Conservation (phyloP, 2,113 vertebrate species). For the Oreochromis niloticus region DNA sequence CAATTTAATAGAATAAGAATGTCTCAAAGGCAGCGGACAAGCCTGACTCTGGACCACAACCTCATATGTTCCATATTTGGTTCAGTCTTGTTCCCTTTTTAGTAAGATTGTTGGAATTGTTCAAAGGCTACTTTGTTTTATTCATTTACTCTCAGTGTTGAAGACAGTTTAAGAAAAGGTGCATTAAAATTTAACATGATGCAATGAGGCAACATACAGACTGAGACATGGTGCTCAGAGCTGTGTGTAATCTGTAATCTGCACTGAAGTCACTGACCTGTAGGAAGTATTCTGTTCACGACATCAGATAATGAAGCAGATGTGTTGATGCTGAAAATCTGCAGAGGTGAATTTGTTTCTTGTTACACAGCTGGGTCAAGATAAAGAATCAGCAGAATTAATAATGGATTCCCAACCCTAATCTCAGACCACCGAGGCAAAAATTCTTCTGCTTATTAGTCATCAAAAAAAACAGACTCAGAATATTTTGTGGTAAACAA, state of each 20-base stretch:
- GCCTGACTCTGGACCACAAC: neutral
- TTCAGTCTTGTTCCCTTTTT: neutral
- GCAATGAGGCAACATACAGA: neutral
- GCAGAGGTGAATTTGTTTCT: neutral
- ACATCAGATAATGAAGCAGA: neutral
- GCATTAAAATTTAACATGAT: neutral
- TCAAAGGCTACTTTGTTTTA: neutral
- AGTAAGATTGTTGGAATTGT: neutral
- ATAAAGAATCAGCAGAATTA: neutral
- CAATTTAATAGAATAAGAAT: neutral
- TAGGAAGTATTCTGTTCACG: neutral
- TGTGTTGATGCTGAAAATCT: neutral
- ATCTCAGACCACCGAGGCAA: neutral
- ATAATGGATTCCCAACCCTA: neutral
- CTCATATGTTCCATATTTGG: neutral
- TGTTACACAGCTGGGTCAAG: neutral
- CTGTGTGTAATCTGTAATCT: neutral
- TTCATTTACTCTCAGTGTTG: neutral
- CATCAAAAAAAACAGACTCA: neutral
- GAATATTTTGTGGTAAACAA: too few relatives aligned
- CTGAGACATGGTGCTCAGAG: neutral
- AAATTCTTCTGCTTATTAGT: neutral
- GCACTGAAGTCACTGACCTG: neutral
- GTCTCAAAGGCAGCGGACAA: neutral
- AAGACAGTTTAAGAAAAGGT: neutral